phyloP scores from a whole-genome alignment of 2,888 invertebrate species.

The Lasioglossum marginatum region DNA sequence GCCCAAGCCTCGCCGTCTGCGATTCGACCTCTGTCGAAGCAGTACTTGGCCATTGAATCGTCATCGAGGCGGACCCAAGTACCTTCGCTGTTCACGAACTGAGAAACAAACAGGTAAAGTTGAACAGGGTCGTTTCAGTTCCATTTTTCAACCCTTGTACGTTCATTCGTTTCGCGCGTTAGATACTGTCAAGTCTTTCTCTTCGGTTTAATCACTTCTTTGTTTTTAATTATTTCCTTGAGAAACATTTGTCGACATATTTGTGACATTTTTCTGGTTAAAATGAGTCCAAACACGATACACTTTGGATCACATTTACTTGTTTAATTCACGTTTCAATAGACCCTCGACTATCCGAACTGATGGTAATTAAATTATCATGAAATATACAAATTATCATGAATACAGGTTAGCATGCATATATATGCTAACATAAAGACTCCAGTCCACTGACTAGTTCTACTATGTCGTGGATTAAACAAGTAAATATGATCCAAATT shows the following conservation, averaged over 20 bases:
- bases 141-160: not conserved
- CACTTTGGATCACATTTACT: not conserved
- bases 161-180: not conserved
- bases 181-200: not conserved
- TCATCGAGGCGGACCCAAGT: constrained; percentile 89
- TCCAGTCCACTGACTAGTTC: too few species aligned
- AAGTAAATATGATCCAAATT: not conserved
- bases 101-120: constrained; percentile 26
- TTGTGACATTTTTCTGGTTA: not conserved
- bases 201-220: not conserved
- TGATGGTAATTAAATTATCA: too few species aligned
- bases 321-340: not conserved
- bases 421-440: too few species aligned
- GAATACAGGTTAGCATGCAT: too few species aligned
- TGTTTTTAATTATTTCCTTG: not conserved
- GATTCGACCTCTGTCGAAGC: constrained; percentile 85
- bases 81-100: constrained; percentile 87
- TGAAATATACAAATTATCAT: too few species aligned
- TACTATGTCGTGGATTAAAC: not conserved
- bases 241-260: not conserved
- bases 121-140: not conserved
- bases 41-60: constrained; percentile 88
- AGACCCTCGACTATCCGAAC: not conserved
- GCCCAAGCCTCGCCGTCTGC: constrained; percentile 90
- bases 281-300: not conserved